Evolutionary conservation across 2,888 invertebrate species (phyloP).

Genomic region (Eurois occulta): DNA sequence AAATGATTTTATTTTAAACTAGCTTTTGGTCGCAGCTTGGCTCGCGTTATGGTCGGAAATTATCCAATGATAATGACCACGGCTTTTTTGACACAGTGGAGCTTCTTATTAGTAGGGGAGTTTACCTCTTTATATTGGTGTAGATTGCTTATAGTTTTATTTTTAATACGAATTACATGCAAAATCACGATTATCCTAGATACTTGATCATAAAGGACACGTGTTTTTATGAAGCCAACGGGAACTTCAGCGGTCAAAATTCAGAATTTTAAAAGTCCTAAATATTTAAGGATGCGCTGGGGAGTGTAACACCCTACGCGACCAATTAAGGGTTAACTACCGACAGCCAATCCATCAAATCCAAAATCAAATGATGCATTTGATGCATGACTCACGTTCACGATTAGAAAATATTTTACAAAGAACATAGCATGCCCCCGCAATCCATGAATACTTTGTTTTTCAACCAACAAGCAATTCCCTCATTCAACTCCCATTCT

Average conservation of each 20-base stretch:
- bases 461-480: conserved; percentile 1
- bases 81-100: neutral
- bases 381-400: neutral
- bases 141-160: neutral
- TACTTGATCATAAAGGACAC: neutral
- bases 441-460: conserved; percentile 10
- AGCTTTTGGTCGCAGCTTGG: neutral
- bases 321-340: neutral
- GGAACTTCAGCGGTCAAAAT: neutral
- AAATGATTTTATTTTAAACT: neutral
- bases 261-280: neutral
- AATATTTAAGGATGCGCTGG: neutral
- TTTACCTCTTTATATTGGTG: neutral
- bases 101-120: neutral
- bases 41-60: neutral
- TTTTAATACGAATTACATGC: neutral
- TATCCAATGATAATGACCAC: neutral
- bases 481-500: neutral
- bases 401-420: neutral
- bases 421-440: no score
- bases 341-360: no score
- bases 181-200: neutral
- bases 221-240: neutral
- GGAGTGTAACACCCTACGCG: no score
- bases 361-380: no score